Evolutionary conservation across 2,888 invertebrate species (phyloP), one percentile per base, ranked within the genome.

Genomic region (Hydrotaea cyrtoneurina): DNA sequence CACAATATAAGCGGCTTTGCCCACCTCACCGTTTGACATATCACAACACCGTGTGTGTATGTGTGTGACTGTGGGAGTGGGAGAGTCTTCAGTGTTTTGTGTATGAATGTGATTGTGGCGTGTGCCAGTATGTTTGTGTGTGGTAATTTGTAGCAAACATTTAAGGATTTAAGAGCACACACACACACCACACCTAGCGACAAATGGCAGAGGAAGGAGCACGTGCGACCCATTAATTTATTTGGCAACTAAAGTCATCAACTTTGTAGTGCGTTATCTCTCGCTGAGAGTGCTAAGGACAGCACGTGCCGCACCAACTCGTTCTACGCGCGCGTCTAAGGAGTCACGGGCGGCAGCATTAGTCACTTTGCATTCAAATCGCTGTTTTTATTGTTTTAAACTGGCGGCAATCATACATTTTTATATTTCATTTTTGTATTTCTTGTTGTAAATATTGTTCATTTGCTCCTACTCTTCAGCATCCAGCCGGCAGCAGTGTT

Each of bases 161-260:
- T 62, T 31, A 62, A 62, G 36, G 26, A 31, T 15, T 62, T 62
- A 62, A 36, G 36, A 15, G n/a, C 7, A 31, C 3, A 31, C 31
- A 31, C 31, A 31, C 31, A 31, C 31, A 2, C 7, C 31, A 31
- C 31, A 31, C 31, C 62, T 62, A 31, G 31, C 31, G 31, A 31
- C 31, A 31, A 31, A 31, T 31, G 31, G 2, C 50, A 5, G 50
- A 50, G 50, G n/a, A 31, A 46, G 73, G 36, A 83, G 74, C 91
- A 91, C 91, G 91, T 91, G 91, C 87, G 88, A 88, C 86, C 90
- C 91, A 91, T 91, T 91, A 91, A 91, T 91, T 91, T 91, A 91
- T 87, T 86, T 86, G 84, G 80, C 86, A 85, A 85, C 85, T 85
- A 80, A 85, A 85, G 85, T 85, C 85, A 85, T 85, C 85, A 82